Base-by-base conservation (phyloP, 2,888 invertebrate species). In the Sminthurides aquaticus region DNA sequence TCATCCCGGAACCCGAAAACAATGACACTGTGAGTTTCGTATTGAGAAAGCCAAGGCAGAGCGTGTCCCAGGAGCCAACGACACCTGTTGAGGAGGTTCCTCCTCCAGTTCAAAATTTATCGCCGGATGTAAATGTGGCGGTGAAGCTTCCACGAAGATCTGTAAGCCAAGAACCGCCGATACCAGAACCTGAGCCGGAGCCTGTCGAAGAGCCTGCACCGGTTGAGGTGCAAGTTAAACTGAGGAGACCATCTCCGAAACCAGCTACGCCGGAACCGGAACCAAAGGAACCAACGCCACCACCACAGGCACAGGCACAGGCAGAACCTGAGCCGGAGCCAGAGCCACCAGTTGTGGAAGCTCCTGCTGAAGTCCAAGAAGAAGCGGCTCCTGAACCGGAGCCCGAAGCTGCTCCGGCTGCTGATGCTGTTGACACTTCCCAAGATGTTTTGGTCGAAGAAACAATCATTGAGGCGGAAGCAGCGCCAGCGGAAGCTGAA, bases 41-140 rank as follows among this genome's bases (percentile, higher is more conserved):
- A 11, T 69, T 73, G 18, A 69, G 69, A 56, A 66, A 67, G 48
- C 69, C 70, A 26, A 67, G 61, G 60, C 60, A 62, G 20, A 55
- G 59, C 27, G 52, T 62, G 15, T 59, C 59, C 48, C 60, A 54
- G 20, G 64, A 60, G 27, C 64, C 64, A 48, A 56, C 58, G 26
- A 56, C 43, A 2, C 25, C 60, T 29, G 59, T 60, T 11, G 63
- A 65, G 60, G 57, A 65, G 20, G 62, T 54, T 25, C 59, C 62
- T 62, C 57, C 1, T 49, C 65, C 15, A 58, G 61, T 63, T 11
- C 63, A 64, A 49, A 61, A 55, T 22, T 66, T 65, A 55, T 59
- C 68, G 60, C 67, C 69, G n/a, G 60, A 65, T 34, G 28, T 34
- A 18, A 58, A 64, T 28, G 52, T 49, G 43, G 58, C 29, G n/a